Evolutionary conservation across 2,113 vertebrate species (phyloP).

Genomic region (Gorsachius goisagi): DNA sequence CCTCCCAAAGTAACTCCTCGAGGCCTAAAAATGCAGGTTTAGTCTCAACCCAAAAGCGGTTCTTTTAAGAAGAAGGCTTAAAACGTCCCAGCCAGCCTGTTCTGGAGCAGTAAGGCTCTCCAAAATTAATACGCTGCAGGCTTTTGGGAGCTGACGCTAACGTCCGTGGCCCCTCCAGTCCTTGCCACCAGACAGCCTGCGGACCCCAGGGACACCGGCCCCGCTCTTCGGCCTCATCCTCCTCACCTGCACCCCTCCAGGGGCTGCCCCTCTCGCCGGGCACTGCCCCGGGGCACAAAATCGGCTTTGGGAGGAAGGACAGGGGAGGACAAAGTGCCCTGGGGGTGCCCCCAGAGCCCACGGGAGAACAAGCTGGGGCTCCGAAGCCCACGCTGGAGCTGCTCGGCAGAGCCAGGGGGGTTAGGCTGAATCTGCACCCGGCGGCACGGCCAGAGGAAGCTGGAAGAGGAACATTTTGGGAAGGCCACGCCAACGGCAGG

Average conservation of each 20-base stretch:
- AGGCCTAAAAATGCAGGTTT: neutral
- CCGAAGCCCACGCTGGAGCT: fast-evolving
- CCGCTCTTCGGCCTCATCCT: neutral
- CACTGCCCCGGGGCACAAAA: neutral
- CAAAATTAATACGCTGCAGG: neutral
- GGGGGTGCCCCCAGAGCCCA: neutral
- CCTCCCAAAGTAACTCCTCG: neutral
- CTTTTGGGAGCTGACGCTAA: neutral
- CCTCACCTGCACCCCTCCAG: fast-evolving
- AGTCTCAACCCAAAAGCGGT: neutral
- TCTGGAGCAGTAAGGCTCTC: neutral
- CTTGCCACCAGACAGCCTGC: fast-evolving
- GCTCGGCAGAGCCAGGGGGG: neutral
- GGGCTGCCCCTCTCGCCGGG: neutral
- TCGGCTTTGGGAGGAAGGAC: neutral
- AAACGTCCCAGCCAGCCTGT: neutral
- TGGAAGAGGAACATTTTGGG: neutral
- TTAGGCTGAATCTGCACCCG: neutral
- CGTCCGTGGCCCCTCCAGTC: fast-evolving
- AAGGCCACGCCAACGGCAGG: fast-evolving
- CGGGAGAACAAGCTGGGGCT: fast-evolving
- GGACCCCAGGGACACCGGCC: neutral
- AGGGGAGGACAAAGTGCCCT: neutral
- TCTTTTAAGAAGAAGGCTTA: neutral
- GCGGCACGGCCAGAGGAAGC: neutral